Conservation (phyloP, 1,140 invertebrate genomes). For the Dermatophagoides farinae region DNA sequence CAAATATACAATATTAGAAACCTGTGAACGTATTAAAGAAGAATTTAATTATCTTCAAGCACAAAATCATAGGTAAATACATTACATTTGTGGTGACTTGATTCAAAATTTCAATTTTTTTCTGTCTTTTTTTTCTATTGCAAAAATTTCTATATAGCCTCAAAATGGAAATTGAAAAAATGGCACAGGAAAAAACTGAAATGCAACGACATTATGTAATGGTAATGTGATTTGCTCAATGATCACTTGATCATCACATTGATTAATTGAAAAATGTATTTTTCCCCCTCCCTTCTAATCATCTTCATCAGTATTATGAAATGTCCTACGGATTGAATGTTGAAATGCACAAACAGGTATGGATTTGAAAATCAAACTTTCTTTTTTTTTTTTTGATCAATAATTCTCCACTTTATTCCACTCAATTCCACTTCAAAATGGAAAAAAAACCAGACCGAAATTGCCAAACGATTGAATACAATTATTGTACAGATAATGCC, state of each 20-base stretch:
- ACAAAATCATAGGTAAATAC: constrained; percentile 86
- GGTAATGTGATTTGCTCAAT: too few species aligned
- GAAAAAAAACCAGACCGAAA: constrained; percentile 91
- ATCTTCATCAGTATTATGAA: constrained; percentile 83
- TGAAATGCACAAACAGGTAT: constrained; percentile 97
- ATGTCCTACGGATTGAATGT: constrained; percentile 98
- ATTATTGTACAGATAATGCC: constrained; percentile 91
- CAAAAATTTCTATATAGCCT: constrained; percentile 29
- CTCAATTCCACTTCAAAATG: neutral
- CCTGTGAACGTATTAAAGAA: constrained; percentile 92
- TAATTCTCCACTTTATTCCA: neutral
- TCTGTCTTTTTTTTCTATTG: neutral
- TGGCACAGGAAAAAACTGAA: constrained; percentile 87
- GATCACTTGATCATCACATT: constrained; percentile 31
- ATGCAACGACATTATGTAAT: constrained; percentile 94
- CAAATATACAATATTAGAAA: constrained; percentile 88
- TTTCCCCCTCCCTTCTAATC: too few species aligned
- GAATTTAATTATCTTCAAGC: constrained; percentile 96
- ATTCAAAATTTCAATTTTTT: neutral
- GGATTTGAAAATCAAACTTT: neutral
- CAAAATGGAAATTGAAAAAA: constrained; percentile 54
- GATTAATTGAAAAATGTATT: neutral
- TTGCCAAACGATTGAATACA: constrained; percentile 85
- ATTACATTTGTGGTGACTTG: neutral
- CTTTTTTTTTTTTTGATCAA: neutral